phyloP scores from a whole-genome alignment of 1,140 invertebrate genomes.

The Meteorus sp. region DNA sequence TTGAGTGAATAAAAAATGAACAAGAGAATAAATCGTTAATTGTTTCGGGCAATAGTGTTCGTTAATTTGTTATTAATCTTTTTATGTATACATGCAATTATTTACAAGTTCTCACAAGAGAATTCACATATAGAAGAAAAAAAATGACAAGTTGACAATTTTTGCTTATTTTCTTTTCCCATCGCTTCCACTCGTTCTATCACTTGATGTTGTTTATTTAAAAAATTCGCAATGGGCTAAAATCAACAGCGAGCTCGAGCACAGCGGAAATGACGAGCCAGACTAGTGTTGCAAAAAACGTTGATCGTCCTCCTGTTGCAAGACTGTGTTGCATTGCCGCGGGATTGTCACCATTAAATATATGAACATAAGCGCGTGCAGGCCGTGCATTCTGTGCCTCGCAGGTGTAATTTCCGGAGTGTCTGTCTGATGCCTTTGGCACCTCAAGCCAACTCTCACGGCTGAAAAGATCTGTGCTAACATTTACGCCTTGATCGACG shows the following conservation, averaged over 20 bases:
- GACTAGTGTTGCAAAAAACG: slow-evolving; percentile 11
- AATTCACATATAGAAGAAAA: no score
- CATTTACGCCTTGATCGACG: slow-evolving; percentile 79
- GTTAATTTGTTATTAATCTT: no score
- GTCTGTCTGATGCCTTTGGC: slow-evolving; percentile 66
- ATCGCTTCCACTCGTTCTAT: no score
- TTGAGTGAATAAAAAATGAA: background rate
- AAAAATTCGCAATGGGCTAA: background rate
- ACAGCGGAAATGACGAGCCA: slow-evolving; percentile 17
- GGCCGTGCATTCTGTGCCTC: slow-evolving; percentile 83
- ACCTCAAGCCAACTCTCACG: slow-evolving; percentile 69
- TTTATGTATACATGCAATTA: no score
- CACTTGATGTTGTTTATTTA: background rate
- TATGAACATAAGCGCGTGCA: slow-evolving; percentile 81
- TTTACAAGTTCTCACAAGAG: no score
- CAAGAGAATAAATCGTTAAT: background rate
- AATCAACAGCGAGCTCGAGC: slow-evolving; percentile 7
- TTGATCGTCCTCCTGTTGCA: slow-evolving; percentile 34
- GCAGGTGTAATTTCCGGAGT: slow-evolving; percentile 88
- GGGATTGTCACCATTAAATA: slow-evolving; percentile 75
- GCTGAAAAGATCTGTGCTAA: slow-evolving; percentile 67
- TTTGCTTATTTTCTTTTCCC: background rate
- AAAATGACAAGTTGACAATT: background rate
- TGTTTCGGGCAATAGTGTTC: no score
- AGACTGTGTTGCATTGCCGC: slow-evolving; percentile 63